phyloP scores from a whole-genome alignment of 2,888 invertebrate genomes.

The Volucella inflata region DNA sequence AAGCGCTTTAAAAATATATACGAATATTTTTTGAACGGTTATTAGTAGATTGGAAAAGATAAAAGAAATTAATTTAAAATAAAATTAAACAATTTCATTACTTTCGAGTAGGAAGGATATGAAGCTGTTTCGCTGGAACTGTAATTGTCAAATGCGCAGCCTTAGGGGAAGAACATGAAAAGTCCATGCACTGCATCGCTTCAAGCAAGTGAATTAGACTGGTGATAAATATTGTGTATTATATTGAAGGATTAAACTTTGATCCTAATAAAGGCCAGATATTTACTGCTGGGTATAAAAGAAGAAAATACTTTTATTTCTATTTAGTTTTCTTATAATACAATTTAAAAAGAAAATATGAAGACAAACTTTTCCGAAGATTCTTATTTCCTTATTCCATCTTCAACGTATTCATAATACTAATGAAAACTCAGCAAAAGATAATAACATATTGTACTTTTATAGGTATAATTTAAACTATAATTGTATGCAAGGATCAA shows the following conservation, averaged over 20 bases:
- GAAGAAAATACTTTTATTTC: neutral
- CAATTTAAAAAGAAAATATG: neutral
- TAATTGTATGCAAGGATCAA: too few species aligned
- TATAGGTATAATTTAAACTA: too few species aligned
- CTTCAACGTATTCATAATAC: too few species aligned
- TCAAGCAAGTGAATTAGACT: conserved; percentile 53
- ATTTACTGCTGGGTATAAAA: conserved; percentile 38
- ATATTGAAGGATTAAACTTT: neutral
- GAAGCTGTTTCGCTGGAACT: conserved; percentile 70
- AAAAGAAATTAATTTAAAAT: conserved; percentile 73
- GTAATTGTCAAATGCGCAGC: conserved; percentile 49
- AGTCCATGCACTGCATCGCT: conserved; percentile 75
- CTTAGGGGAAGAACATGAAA: conserved; percentile 62
- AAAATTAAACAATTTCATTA: conserved; percentile 58
- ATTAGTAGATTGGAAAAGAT: conserved; percentile 61
- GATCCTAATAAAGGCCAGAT: conserved; percentile 17
- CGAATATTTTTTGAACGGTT: conserved; percentile 40
- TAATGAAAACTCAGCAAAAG: too few species aligned
- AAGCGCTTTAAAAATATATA: conserved; percentile 50
- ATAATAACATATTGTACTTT: too few species aligned
- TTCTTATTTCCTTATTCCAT: too few species aligned
- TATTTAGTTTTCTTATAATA: neutral
- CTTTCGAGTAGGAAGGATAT: conserved; percentile 69
- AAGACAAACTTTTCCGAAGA: too few species aligned
- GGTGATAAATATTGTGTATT: conserved; percentile 36